These are phyloP conservation scores for Pristionchus arcanus DNA, from an alignment of 2,888 invertebrate genomes.

Conservation along the genomic window DNA sequence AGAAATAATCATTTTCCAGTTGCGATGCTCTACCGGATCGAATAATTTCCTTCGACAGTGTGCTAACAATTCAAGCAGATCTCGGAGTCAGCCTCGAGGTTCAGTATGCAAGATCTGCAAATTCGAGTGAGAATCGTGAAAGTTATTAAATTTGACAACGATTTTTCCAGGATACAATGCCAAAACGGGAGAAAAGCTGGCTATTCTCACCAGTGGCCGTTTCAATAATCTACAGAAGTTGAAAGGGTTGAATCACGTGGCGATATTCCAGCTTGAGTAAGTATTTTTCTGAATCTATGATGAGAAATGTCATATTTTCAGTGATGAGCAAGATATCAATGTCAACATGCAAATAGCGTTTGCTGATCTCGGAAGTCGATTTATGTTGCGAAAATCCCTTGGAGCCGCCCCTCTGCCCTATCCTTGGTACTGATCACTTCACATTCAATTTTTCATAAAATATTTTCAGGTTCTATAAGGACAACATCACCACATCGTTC, in stretches of 20 bases:
- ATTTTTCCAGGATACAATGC: background rate
- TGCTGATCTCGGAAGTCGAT: background rate
- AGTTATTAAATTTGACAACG: background rate
- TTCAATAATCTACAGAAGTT: background rate
- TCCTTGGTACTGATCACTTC: background rate
- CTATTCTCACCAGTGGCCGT: background rate
- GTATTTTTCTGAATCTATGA: background rate
- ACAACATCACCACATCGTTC: background rate
- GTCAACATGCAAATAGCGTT: background rate
- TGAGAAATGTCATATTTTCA: background rate
- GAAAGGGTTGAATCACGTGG: background rate
- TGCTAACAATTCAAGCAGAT: background rate
- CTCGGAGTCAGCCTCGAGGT: background rate
- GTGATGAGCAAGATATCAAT: background rate
- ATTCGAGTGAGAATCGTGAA: background rate
- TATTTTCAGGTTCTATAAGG: background rate
- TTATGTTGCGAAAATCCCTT: background rate
- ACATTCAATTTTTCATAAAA: background rate
- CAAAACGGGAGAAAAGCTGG: background rate
- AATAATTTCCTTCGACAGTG: background rate
- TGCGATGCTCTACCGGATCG: background rate
- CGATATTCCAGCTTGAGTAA: background rate
- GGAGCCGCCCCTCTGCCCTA: background rate
- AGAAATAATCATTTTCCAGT: background rate
- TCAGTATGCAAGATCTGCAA: background rate